Conservation (phyloP, 2,113 vertebrate genomes). For the Osmerus eperlanus region DNA sequence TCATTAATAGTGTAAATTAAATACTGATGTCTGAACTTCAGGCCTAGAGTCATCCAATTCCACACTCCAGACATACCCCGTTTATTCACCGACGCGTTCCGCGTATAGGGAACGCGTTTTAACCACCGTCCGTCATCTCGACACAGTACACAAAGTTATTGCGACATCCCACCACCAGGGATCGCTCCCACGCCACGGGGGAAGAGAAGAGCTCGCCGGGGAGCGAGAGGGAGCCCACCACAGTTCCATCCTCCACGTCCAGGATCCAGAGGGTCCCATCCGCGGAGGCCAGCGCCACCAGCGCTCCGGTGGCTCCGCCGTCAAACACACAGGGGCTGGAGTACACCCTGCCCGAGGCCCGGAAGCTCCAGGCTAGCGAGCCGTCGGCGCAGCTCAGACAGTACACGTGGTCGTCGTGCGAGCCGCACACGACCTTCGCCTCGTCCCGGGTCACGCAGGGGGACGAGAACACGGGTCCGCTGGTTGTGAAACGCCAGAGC, state of each 20-base stretch:
- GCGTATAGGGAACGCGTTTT: background rate
- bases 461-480: slow-evolving; percentile 90
- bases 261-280: slow-evolving; percentile 89
- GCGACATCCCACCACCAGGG: slow-evolving; percentile 87
- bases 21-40: slow-evolving; percentile 64
- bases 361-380: slow-evolving; percentile 81
- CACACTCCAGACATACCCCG: too few relatives aligned
- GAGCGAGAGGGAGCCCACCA: slow-evolving; percentile 65
- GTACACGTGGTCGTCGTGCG: slow-evolving; percentile 85
- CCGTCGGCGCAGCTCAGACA: slow-evolving; percentile 76
- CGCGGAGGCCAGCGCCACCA: slow-evolving; percentile 83
- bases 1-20: slow-evolving; percentile 75
- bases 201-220: slow-evolving; percentile 93
- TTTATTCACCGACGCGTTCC: too few relatives aligned
- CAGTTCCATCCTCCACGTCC: slow-evolving; percentile 72
- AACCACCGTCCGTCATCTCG: slow-evolving; percentile 56
- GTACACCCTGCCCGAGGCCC: slow-evolving; percentile 81
- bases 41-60: background rate
- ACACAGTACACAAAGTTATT: slow-evolving; percentile 92
- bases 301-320: slow-evolving; percentile 41
- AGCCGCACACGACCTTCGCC: slow-evolving; percentile 83
- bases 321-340: slow-evolving; percentile 83
- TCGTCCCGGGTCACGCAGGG: slow-evolving; percentile 73
- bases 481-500: slow-evolving; percentile 83
- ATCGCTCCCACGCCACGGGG: slow-evolving; percentile 76